phyloP scores from a whole-genome alignment of 2,888 invertebrate genomes.

The Myopa tessellatipennis region DNA sequence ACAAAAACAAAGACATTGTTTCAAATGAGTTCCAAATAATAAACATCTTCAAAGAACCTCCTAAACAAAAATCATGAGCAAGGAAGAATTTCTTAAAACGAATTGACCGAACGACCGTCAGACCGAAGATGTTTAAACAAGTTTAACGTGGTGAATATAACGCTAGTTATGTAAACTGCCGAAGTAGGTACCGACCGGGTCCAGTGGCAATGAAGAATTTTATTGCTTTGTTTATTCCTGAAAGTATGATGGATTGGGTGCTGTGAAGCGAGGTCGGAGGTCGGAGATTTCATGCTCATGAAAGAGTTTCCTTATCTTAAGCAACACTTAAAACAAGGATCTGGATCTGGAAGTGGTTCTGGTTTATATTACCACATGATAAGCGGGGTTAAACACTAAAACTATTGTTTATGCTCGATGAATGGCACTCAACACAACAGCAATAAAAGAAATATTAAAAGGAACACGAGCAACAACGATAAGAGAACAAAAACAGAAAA shows the following conservation, averaged over 20 bases:
- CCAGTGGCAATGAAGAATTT: constrained; percentile 1
- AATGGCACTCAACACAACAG: no score
- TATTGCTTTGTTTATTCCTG: constrained; percentile 27
- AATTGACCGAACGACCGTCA: no score
- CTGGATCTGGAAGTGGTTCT: background rate
- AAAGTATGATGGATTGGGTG: background rate
- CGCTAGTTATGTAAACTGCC: no score
- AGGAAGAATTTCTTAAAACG: no score
- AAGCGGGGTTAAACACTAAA: background rate
- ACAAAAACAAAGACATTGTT: background rate
- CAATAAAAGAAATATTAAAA: background rate
- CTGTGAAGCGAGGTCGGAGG: background rate
- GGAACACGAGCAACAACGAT: background rate
- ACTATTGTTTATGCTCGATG: background rate
- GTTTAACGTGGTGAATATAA: no score
- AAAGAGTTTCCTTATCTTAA: background rate
- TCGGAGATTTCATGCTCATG: background rate
- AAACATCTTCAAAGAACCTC: background rate
- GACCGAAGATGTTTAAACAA: no score
- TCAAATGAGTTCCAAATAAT: background rate
- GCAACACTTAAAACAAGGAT: background rate
- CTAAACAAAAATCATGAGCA: no score
- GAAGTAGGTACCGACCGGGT: background rate
- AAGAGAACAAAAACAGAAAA: background rate
- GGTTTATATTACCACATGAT: constrained; percentile 2